Conservation (phyloP, 2,888 invertebrate species). For the Oxyteleia sp. region DNA sequence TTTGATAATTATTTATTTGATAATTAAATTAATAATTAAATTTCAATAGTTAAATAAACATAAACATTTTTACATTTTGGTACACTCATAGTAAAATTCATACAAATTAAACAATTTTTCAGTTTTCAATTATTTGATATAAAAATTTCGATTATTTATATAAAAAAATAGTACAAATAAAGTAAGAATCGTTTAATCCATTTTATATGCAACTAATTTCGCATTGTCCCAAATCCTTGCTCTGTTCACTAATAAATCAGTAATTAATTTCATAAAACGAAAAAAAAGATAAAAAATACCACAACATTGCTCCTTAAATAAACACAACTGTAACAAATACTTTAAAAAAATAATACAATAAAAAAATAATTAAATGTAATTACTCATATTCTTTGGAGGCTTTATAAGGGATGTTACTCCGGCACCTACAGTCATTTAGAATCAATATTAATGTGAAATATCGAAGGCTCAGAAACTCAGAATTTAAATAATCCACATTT, state of each 20-base stretch:
- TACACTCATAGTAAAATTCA: too few relatives aligned
- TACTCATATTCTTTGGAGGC: slow-evolving; percentile 28
- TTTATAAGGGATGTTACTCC: slow-evolving; percentile 37
- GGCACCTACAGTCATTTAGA: slow-evolving; percentile 28
- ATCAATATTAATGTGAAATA: neutral
- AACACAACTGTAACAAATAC: neutral
- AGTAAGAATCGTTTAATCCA: too few relatives aligned
- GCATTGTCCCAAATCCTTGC: neutral
- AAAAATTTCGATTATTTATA: too few relatives aligned
- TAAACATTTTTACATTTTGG: too few relatives aligned
- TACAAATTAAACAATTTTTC: too few relatives aligned
- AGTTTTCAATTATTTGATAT: too few relatives aligned
- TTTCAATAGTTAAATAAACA: too few relatives aligned
- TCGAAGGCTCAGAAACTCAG: too few relatives aligned
- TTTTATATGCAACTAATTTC: neutral
- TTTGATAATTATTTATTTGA: too few relatives aligned
- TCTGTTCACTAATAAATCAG: neutral
- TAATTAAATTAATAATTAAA: too few relatives aligned
- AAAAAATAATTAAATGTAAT: slow-evolving; percentile 24
- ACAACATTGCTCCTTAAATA: neutral
- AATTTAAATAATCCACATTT: too few relatives aligned
- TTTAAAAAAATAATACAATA: slow-evolving; percentile 2
- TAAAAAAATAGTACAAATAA: too few relatives aligned
- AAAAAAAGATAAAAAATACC: slow-evolving; percentile 12
- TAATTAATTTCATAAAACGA: neutral